A percentile compares a stretch with the other conserved stretches of the same genome.
These are phyloP conservation scores for Escarpia spicata DNA, from an alignment of 2,888 invertebrate species.

Conservation along the genomic window DNA sequence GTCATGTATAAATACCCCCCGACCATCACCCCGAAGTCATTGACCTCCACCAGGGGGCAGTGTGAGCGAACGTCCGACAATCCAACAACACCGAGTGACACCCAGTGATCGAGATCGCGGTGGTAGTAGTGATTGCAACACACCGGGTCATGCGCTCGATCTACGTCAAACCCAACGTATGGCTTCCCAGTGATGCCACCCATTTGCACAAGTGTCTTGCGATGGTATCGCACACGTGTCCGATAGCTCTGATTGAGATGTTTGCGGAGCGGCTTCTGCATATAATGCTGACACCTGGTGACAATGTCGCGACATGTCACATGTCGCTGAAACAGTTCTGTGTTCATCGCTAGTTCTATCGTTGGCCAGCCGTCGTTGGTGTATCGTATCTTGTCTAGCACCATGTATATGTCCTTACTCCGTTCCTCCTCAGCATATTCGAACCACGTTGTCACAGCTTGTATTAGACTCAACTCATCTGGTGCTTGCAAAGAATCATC, in stretches of 20 bases:
- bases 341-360: conserved; percentile 33
- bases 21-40: conserved; percentile 36
- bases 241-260: conserved; percentile 35
- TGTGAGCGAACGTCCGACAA: conserved; percentile 34
- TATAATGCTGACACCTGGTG: conserved; percentile 28
- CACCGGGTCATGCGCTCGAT: neutral
- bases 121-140: conserved; percentile 35
- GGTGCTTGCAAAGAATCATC: conserved; percentile 32
- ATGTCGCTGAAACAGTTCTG: conserved; percentile 34
- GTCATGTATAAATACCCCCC: conserved; percentile 37
- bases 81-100: conserved; percentile 35
- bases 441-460: conserved; percentile 37
- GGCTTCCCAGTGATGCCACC: conserved; percentile 30
- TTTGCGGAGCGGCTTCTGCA: conserved; percentile 34
- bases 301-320: conserved; percentile 34
- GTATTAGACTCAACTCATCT: conserved; percentile 32
- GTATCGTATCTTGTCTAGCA: conserved; percentile 38
- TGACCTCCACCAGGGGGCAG: conserved; percentile 37
- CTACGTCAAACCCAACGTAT: conserved; percentile 17
- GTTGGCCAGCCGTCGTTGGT: conserved; percentile 39
- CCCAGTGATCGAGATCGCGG: conserved; percentile 33
- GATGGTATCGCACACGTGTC: conserved; percentile 35
- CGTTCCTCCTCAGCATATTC: conserved; percentile 26
- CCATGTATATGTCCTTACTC: conserved; percentile 26
- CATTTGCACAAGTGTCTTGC: conserved; percentile 34